Percentiles rank a stretch among this genome's conserved stretches.
Evolutionary conservation across 2,797 vertebrate species (phyloP).

Genomic region (Botia kubotai): DNA sequence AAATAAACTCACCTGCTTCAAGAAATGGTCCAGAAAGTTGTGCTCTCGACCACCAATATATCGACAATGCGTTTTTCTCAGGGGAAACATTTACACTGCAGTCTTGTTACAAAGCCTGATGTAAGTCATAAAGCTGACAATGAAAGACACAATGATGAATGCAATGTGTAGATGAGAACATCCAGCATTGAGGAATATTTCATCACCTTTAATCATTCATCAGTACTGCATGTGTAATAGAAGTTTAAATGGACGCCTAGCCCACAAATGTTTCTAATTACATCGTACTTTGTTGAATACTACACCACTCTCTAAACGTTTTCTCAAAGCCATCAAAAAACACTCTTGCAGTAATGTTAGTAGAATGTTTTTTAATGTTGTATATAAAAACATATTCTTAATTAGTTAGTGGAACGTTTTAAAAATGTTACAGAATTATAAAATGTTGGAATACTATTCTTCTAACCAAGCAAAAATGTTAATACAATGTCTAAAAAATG

Average conservation of each 20-base stretch:
- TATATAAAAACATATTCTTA: background rate
- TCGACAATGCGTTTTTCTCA: constrained; percentile 36
- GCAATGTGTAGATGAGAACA: background rate
- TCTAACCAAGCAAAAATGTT: no score
- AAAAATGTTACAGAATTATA: no score
- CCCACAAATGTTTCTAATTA: background rate
- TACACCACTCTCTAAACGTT: no score
- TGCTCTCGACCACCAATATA: constrained; percentile 15
- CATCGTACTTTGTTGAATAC: no score
- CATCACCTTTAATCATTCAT: background rate
- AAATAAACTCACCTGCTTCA: constrained; percentile 1
- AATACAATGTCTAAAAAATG: no score
- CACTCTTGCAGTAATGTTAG: no score
- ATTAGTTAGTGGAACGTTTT: background rate
- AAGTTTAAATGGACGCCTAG: background rate
- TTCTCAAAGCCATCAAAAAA: no score
- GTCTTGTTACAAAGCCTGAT: background rate
- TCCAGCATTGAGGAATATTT: background rate
- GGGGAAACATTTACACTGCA: constrained; percentile 45
- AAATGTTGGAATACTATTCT: no score
- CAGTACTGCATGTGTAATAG: background rate
- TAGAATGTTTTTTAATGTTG: no score
- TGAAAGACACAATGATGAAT: background rate
- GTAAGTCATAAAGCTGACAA: constrained; percentile 1
- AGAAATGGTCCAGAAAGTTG: constrained; percentile 7